A percentile compares a stretch with the other conserved stretches of the same genome.
phyloP scores from a whole-genome alignment of 1,140 invertebrate genomes.

The Scylla paramamosain region DNA sequence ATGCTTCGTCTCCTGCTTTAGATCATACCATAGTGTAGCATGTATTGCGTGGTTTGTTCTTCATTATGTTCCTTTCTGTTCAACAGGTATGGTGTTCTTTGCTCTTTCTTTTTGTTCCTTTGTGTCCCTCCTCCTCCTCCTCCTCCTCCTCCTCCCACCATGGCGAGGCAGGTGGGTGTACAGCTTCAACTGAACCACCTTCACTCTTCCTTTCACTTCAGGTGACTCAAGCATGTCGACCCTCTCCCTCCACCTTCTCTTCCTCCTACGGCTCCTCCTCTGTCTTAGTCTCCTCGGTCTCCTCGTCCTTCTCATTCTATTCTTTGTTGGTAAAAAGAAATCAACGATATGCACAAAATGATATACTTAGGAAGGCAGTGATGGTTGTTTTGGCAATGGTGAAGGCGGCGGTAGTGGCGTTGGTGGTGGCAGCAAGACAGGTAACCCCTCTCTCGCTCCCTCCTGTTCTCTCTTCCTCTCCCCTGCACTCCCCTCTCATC shows the following conservation, averaged over 20 bases:
- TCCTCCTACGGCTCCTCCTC: not conserved
- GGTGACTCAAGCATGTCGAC: not conserved
- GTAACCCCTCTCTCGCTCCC: not conserved
- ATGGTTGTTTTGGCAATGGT: not conserved
- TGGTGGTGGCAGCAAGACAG: too few species aligned
- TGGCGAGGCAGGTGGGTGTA: not conserved
- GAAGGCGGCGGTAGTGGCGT: not conserved
- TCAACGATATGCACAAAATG: too few species aligned
- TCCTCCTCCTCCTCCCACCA: conserved; percentile 79
- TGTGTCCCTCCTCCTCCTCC: conserved; percentile 80
- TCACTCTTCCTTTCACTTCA: conserved; percentile 89
- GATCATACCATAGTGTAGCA: too few species aligned
- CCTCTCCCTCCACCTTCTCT: conserved; percentile 85
- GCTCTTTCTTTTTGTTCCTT: conserved; percentile 78
- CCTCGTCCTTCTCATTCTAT: too few species aligned
- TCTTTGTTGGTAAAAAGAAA: too few species aligned
- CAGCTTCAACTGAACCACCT: conserved; percentile 88
- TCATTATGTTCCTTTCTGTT: too few species aligned
- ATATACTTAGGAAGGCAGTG: not conserved
- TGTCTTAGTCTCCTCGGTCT: not conserved
- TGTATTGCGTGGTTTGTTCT: too few species aligned
- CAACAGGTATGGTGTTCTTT: not conserved
- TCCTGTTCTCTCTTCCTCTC: not conserved
- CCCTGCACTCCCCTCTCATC: not conserved
- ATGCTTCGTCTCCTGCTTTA: too few species aligned